Conservation (phyloP, 2,113 vertebrate species). For the Dicaeum eximium region DNA sequence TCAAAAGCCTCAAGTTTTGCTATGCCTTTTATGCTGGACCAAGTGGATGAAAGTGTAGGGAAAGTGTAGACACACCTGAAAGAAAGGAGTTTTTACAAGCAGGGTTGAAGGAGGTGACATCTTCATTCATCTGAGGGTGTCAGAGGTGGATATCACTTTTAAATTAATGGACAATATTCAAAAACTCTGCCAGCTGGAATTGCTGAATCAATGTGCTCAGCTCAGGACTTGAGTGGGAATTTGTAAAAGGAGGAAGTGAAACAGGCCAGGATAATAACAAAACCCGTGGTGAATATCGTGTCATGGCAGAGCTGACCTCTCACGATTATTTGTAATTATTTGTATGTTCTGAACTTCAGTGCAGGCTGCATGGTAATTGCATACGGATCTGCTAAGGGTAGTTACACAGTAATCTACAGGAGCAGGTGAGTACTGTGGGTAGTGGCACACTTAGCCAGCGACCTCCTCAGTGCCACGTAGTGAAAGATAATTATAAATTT, state of each 20-base stretch:
- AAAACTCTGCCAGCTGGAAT: background rate
- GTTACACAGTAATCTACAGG: slow-evolving; percentile 28
- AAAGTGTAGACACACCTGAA: background rate
- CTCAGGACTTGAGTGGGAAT: background rate
- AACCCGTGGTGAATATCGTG: background rate
- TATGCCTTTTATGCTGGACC: background rate
- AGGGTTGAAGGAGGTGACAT: background rate
- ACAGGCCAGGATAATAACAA: background rate
- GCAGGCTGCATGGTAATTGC: slow-evolving; percentile 42
- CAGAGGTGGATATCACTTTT: background rate
- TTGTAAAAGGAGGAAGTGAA: background rate
- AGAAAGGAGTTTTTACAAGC: background rate
- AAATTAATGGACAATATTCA: background rate
- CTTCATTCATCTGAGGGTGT: background rate
- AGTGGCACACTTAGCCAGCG: background rate
- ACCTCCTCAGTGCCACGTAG: background rate
- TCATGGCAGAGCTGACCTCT: background rate
- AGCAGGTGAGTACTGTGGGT: background rate
- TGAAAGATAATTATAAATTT: background rate
- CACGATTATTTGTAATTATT: background rate
- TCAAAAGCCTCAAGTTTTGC: background rate
- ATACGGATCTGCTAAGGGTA: slow-evolving; percentile 32
- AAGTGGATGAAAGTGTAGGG: background rate
- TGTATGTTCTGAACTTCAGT: slow-evolving; percentile 52
- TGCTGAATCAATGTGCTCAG: background rate